Base-by-base conservation (phyloP, 2,888 invertebrate species). In the Agapostemon virescens region DNA sequence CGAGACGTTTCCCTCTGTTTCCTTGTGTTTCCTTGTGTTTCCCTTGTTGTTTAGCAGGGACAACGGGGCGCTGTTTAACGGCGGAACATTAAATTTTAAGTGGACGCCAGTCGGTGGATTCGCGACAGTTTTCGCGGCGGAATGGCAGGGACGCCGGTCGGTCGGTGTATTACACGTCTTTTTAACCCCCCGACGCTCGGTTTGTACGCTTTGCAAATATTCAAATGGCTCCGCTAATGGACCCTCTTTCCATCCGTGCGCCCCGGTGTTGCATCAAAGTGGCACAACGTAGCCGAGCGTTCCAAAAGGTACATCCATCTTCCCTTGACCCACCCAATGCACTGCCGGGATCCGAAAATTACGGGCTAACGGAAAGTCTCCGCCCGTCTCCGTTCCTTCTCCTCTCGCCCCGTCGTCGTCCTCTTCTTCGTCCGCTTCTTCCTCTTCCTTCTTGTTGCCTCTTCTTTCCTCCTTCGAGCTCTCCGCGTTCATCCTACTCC, bases 221-320 rank as follows among this genome's bases (percentile, higher is more conserved):
- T 92, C 92, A 92, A 92, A 92, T 92, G 90, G 91, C 88, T 88
- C 84, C 87, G 87, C 91, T 92, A 92, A 92, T 92, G 92, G 92
- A 90, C 83, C 88, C 84, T 68, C 80, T 82, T 84, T 81, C 85
- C 77, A 69, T 67, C 82, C 74, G 73, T 69, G 74, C 83, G 81
- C 87, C 86, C 86, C 84, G 80, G 69, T 85, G 89, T 89, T 88
- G 90, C 89, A 89, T 91, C 91, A 89, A 90, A 91, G 90, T 89
- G 88, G 83, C 86, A 85, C 82, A 85, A 85, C 84, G 84, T 84
- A 84, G 83, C 77, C 84, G 85, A 81, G 81, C 84, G 83, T 76
- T 83, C 85, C 87, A 86, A 89, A 88, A 88, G 88, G 89, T 86
- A 88, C 90, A 91, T 91, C 88, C 88, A 89, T 91, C 91, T 90